Evolutionary conservation across 2,113 vertebrate species (phyloP).

Genomic region (Stegostoma tigrinum): DNA sequence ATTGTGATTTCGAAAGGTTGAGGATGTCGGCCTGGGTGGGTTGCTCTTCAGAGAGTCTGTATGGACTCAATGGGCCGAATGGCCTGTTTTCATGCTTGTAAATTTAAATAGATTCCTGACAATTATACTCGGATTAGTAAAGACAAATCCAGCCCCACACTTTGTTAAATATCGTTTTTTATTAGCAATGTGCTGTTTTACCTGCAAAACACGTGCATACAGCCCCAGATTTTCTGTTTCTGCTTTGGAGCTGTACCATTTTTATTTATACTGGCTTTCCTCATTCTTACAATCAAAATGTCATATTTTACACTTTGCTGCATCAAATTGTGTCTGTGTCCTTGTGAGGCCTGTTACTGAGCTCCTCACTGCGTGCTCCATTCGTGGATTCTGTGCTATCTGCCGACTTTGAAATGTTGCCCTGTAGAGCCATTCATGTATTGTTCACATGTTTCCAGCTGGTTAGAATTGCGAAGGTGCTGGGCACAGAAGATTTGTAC

Average conservation of each 20-base stretch:
- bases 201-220: background rate
- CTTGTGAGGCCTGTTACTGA: background rate
- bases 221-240: background rate
- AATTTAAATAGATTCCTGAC: background rate
- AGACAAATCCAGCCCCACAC: no score
- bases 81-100: no score
- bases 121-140: background rate
- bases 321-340: background rate
- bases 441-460: constrained; percentile 44
- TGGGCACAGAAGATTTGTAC: constrained; percentile 68
- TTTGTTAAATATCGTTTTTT: no score
- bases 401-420: background rate
- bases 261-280: background rate
- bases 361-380: background rate
- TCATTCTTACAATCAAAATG: background rate
- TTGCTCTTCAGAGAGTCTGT: no score
- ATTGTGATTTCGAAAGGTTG: no score
- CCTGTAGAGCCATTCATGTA: background rate
- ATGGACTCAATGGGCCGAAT: no score
- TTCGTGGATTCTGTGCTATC: background rate
- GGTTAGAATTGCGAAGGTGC: constrained; percentile 68
- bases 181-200: background rate
- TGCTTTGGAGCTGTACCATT: background rate
- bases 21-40: no score
- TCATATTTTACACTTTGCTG: background rate